Conservation (phyloP, 2,113 vertebrate genomes). For the Barbus barbus region DNA sequence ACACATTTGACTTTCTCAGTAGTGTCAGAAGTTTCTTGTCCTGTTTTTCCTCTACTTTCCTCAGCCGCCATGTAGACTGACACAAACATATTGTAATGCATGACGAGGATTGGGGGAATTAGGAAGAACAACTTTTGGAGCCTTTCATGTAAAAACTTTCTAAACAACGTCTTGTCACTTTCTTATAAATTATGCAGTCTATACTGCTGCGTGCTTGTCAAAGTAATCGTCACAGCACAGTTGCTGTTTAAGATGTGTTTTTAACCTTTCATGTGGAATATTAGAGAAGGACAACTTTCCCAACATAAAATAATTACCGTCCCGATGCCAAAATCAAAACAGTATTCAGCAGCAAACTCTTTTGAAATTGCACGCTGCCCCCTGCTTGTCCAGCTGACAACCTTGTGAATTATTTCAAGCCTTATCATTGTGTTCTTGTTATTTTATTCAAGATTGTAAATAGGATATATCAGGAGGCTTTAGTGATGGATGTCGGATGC, state of each 20-base stretch:
- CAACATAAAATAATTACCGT: conserved; percentile 2
- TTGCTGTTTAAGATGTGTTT: conserved; percentile 10
- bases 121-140: conserved; percentile 6
- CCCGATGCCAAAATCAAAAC: not conserved
- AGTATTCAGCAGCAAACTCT: not conserved
- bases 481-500: not conserved
- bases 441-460: not conserved
- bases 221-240: not conserved
- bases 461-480: not conserved
- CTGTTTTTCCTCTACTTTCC: not conserved
- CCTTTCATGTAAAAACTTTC: conserved; percentile 6
- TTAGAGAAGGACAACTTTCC: not conserved
- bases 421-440: not conserved
- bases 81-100: conserved; percentile 5
- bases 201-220: conserved; percentile 14
- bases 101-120: conserved; percentile 9
- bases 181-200: conserved; percentile 28
- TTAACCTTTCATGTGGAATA: conserved; percentile 8
- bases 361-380: not conserved
- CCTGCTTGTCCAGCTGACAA: not conserved
- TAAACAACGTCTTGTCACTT: conserved; percentile 10
- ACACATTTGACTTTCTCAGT: not conserved
- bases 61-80: not conserved
- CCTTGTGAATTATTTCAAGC: not conserved
- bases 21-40: not conserved